Percentiles rank a stretch among this genome's conserved stretches.
Conservation (phyloP, 2,113 vertebrate genomes). For the Puma concolor region DNA sequence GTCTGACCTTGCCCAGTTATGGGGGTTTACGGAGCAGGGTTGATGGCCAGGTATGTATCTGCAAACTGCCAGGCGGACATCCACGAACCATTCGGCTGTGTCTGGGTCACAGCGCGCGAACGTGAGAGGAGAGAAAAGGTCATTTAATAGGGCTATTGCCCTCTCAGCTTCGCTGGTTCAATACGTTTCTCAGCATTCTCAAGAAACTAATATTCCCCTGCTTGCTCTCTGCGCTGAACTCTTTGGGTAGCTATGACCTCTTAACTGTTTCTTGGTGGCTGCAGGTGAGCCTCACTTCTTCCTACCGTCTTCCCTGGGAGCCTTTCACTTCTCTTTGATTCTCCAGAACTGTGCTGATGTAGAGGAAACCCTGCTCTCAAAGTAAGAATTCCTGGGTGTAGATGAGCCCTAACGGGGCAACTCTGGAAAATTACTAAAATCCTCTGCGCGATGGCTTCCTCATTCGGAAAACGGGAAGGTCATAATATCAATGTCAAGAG, state of each 20-base stretch:
- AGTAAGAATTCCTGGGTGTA: background rate
- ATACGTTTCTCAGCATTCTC: slow-evolving; percentile 47
- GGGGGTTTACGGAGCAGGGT: background rate
- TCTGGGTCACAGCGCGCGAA: slow-evolving; percentile 28
- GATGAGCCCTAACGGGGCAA: background rate
- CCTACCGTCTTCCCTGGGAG: slow-evolving; percentile 1
- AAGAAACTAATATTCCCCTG: slow-evolving; percentile 48
- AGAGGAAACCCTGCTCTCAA: background rate
- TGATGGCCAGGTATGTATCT: background rate
- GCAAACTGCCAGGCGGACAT: background rate
- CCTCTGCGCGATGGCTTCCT: background rate
- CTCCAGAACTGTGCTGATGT: background rate
- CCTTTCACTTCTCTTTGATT: background rate
- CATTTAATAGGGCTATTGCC: slow-evolving; percentile 33
- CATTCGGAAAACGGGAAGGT: background rate
- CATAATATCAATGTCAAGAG: background rate
- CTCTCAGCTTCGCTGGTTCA: slow-evolving; percentile 13
- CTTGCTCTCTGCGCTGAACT: slow-evolving; percentile 9
- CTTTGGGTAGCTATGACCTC: slow-evolving; percentile 45
- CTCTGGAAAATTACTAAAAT: background rate
- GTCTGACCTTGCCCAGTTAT: background rate
- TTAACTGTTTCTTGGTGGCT: background rate
- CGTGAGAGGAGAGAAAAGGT: background rate
- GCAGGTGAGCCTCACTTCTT: background rate
- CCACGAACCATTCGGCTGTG: background rate